phyloP scores from a whole-genome alignment of 2,797 vertebrate species.

The Micromesistius poutassou region DNA sequence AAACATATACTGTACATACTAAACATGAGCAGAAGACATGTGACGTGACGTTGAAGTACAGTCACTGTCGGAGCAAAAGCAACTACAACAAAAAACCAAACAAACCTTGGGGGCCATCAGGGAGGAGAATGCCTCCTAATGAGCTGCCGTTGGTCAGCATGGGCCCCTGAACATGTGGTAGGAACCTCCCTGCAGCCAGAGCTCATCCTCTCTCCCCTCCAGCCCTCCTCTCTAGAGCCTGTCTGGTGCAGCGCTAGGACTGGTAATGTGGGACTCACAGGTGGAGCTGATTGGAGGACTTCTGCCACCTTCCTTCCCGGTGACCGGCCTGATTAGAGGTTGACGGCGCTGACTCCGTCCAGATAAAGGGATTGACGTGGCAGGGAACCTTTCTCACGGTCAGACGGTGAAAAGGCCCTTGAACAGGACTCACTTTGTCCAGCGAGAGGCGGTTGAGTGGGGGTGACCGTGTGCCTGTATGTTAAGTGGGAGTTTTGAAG shows the following conservation, averaged over 20 bases:
- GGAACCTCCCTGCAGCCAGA: background rate
- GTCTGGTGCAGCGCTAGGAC: background rate
- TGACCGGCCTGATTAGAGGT: too few species aligned
- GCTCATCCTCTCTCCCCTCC: background rate
- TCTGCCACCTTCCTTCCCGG: background rate
- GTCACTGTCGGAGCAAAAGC: background rate
- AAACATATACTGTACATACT: background rate
- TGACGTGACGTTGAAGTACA: background rate
- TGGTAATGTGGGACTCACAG: background rate
- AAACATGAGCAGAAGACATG: background rate
- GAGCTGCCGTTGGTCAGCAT: background rate
- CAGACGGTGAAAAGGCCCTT: too few species aligned
- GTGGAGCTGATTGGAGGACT: background rate
- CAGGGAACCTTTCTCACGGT: too few species aligned
- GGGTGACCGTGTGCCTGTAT: too few species aligned
- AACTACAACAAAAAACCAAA: background rate
- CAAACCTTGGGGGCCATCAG: background rate
- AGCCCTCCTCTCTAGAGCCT: background rate
- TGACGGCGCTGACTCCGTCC: too few species aligned
- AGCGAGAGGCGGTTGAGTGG: background rate
- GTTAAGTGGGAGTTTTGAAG: background rate
- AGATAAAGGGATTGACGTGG: too few species aligned
- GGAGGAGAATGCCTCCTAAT: background rate
- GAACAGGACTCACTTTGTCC: background rate
- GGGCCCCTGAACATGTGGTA: background rate